A percentile compares a stretch with the other conserved stretches of the same genome.
Conservation (phyloP, 2,888 invertebrate species). For the Pseudanteris insignis region DNA sequence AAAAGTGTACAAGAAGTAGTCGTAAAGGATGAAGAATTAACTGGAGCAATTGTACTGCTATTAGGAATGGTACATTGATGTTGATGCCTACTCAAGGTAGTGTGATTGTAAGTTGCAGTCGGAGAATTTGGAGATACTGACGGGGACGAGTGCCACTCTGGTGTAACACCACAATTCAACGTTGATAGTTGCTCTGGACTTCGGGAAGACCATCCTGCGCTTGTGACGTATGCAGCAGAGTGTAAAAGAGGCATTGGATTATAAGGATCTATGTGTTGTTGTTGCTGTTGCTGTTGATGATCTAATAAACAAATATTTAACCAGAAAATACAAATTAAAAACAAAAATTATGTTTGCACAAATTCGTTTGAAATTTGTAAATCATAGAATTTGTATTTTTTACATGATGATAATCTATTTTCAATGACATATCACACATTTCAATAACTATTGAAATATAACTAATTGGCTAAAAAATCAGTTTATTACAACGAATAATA, state of each 20-base stretch:
- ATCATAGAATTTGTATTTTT: no score
- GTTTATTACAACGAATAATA: no score
- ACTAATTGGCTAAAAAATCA: no score
- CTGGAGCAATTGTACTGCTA: conserved; percentile 10
- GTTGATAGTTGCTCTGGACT: conserved; percentile 57
- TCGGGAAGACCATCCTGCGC: conserved; percentile 60
- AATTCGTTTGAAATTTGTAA: no score
- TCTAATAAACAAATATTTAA: no score
- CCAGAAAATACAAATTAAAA: no score
- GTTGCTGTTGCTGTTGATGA: conserved; percentile 40
- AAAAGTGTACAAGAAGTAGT: conserved; percentile 55
- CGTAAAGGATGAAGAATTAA: conserved; percentile 47
- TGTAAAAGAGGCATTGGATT: conserved; percentile 60
- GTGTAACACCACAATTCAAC: conserved; percentile 41
- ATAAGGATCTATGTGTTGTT: conserved; percentile 61
- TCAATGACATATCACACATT: no score
- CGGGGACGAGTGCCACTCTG: conserved; percentile 63
- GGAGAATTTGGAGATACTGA: conserved; percentile 61
- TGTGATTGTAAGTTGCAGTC: conserved; percentile 50
- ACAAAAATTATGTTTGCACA: no score
- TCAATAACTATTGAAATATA: no score
- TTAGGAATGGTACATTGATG: conserved; percentile 34
- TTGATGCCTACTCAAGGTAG: conserved; percentile 38
- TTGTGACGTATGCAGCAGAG: conserved; percentile 61
- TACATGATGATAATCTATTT: no score